Evolutionary conservation across 2,113 vertebrate species (phyloP), one percentile per base, ranked within the genome.

Genomic region (Dascyllus trimaculatus): DNA sequence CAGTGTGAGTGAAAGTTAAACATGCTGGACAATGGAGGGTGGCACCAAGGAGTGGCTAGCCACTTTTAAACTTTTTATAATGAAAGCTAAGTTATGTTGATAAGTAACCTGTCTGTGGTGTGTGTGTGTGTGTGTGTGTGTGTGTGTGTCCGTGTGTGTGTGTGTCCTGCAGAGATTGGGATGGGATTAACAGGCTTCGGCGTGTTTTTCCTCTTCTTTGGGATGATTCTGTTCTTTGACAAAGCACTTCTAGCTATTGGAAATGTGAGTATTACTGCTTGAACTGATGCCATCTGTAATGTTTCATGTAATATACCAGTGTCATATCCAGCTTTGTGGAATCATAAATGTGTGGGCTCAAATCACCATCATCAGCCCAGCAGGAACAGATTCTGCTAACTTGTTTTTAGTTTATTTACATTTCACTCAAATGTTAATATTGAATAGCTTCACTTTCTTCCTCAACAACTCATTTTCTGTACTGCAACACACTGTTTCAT

Each of bases 181-280:
- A 98, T 99, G 95, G 98, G 98, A 67, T 85, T 99, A 71, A 99
- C 97, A 65, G 97, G 98, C 79, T 99, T 99, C 78, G 98, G 98
- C 43, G 97, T 99, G 75, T 99, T 99, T 88, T 99, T 99, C 93
- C 96, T 99, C 48, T 98, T 99, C 92, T 99, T 99, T 83, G 98
- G 98, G 82, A 99, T 99, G 97, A 97, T 99, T 86, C 96, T 99
- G 56, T 99, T 99, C 94, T 99, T 99, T 89, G 98, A 99, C 94
- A 99, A 99, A 95, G 98, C 98, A 15, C 96, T 99, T 49, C 92
- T 99, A 90, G 98, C 98, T 69, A 99, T 99, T 81, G 98, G 97
- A 94, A 99, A 99, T 77, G 98, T 99, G 91, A 98, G 98, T 90
- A 11, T 67, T 13, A 13, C 3, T 61, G 21, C 21, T 17, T 24